Base-by-base conservation (phyloP, 2,113 vertebrate genomes). In the Thomomys bottae region DNA sequence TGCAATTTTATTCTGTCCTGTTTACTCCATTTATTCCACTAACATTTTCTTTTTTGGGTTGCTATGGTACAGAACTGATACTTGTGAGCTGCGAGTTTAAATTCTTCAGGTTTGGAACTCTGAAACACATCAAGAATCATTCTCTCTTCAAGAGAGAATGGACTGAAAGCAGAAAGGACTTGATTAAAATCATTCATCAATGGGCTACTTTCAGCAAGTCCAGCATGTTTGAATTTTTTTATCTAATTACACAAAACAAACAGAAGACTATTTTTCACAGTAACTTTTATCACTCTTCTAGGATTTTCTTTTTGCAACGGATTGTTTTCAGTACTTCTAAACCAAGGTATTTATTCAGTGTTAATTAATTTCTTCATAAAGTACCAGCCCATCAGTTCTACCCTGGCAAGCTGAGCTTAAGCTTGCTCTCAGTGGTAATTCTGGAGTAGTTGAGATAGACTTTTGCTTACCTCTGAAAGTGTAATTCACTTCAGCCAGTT, bases 241-340 rank as follows among this genome's bases (percentile, higher is more conserved):
- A 54, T 54, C 49, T 54, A 54, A 54, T 15, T 54, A 54, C 49
- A 26, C 24, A 61, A 26, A 61, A 26, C 67, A 71, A 36, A 32
- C 34, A 36, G 30, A 77, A 57, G n/a, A 61, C 34, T 14, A 18
- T 73, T 57, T 57, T 49, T 88, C 24, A 36, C 4, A 24, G 61
- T 36, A 21, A 54, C 42, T 72, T 94, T 88, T 64, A 59, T 88
- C 36, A n/a, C 0, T 78, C 5, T 20, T 84, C 30, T 77, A 1
- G 54, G n/a, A 6, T 36, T 26, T 71, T 4, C 38, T 86, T 15
- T 61, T 72, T n/a, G 57, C 72, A 73, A 85, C 66, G 26, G 15
- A 54, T 30, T 42, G 26, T 26, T 75, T 79, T 72, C 59, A 76
- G 23, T 84, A 63, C 40, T 94, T 42, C 66, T 84, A 87, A 88